These are phyloP conservation scores for Thera obeliscata DNA, from an alignment of 2,888 invertebrate species.

Conservation along the genomic window DNA sequence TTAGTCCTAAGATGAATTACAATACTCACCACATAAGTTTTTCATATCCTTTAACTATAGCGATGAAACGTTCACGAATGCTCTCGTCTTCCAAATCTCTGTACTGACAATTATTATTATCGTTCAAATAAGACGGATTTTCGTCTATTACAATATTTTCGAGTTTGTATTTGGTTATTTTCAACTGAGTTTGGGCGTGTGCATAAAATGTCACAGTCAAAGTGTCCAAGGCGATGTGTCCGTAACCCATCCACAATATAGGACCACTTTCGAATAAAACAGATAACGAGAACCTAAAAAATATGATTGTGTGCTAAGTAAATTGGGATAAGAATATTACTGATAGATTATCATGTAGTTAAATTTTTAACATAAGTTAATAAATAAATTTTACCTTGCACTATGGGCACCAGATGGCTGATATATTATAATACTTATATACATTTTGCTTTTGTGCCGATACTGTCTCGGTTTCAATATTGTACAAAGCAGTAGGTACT, in stretches of 20 bases:
- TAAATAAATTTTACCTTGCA: no score
- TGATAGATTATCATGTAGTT: no score
- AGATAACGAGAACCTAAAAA: slow-evolving; percentile 48
- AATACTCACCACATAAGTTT: slow-evolving; percentile 51
- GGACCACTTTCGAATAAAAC: slow-evolving; percentile 44
- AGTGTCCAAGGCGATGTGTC: slow-evolving; percentile 52
- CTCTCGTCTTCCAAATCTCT: slow-evolving; percentile 43
- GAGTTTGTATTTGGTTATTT: slow-evolving; percentile 56
- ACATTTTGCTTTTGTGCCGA: no score
- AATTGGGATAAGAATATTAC: not conserved
- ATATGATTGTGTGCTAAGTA: not conserved
- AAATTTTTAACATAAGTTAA: no score
- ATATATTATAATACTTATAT: no score
- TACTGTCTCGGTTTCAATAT: no score
- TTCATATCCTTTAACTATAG: slow-evolving; percentile 53
- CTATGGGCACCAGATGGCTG: no score
- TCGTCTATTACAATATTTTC: slow-evolving; percentile 44
- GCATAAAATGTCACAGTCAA: slow-evolving; percentile 52
- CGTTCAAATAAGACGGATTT: slow-evolving; percentile 2
- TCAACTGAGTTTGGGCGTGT: slow-evolving; percentile 55
- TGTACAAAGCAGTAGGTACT: no score
- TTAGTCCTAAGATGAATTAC: no score
- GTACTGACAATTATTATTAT: slow-evolving; percentile 22
- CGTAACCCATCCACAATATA: slow-evolving; percentile 49
- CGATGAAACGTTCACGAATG: slow-evolving; percentile 44